phyloP scores from a whole-genome alignment of 2,113 vertebrate genomes.

The Myotis yumanensis region DNA sequence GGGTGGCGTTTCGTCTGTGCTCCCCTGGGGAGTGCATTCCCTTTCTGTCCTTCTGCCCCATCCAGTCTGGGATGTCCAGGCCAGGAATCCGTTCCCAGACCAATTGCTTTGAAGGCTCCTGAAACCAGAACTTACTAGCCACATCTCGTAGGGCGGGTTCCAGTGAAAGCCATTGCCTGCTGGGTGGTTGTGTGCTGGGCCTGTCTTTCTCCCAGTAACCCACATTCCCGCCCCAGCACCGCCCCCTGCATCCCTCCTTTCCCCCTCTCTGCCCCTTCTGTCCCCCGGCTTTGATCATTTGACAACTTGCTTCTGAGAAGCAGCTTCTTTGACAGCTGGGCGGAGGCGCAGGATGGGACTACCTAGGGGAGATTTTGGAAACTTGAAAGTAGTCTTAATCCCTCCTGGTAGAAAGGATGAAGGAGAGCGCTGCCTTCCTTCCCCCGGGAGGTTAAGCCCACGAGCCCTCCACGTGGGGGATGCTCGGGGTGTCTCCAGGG shows the following conservation, averaged over 20 bases:
- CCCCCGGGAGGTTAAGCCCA: neutral
- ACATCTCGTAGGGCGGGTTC: neutral
- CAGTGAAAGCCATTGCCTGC: constrained; percentile 47
- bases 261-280: too few relatives aligned
- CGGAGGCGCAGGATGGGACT: neutral
- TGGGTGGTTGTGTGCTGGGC: neutral
- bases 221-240: neutral
- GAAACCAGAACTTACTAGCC: neutral
- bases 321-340: neutral
- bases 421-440: constrained; percentile 1
- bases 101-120: constrained; percentile 11
- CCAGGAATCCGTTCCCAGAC: neutral
- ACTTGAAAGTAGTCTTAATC: constrained; percentile 58
- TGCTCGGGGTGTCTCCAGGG: neutral
- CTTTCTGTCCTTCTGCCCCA: neutral
- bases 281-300: neutral
- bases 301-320: neutral
- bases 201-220: neutral
- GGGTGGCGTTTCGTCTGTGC: neutral
- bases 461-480: neutral
- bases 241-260: too few relatives aligned
- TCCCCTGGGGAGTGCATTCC: neutral
- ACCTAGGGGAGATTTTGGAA: neutral
- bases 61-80: neutral
- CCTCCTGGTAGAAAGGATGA: constrained; percentile 8